Evolutionary conservation across 2,797 vertebrate genomes (phyloP).

Genomic region (Hypotaenidia philippensis): DNA sequence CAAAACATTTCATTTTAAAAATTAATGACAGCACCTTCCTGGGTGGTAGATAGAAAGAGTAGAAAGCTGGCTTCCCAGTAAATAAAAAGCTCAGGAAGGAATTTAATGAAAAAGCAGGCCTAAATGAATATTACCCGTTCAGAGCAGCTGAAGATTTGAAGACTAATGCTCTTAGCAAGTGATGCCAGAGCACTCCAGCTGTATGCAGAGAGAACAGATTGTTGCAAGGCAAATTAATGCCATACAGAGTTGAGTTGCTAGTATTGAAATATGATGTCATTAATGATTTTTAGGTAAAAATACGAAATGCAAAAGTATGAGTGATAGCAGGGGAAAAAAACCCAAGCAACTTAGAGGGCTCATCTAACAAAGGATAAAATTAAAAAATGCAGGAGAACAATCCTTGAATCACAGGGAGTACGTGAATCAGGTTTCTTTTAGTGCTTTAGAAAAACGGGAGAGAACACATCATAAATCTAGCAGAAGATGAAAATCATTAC

Average conservation of each 20-base stretch:
- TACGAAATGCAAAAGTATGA: neutral
- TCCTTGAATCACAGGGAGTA: neutral
- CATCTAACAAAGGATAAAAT: neutral
- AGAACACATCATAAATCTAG: neutral
- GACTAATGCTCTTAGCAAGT: neutral
- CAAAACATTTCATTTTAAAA: neutral
- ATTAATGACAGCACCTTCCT: neutral
- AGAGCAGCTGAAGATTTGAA: neutral
- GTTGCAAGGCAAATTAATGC: neutral
- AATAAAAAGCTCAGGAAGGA: neutral
- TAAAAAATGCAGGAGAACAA: neutral
- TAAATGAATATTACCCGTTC: neutral
- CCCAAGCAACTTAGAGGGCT: neutral
- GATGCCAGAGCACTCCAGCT: neutral
- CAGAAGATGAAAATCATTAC: neutral
- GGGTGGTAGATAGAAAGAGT: neutral
- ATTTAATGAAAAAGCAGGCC: neutral
- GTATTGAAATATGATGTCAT: neutral
- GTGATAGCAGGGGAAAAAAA: neutral
- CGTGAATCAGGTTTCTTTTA: neutral
- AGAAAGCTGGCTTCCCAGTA: neutral
- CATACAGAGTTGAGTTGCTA: neutral
- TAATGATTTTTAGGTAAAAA: slow-evolving; percentile 9
- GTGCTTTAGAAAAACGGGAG: neutral
- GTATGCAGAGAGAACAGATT: neutral